These are phyloP conservation scores for Vesta saturnalis DNA, from an alignment of 2,888 invertebrate genomes.

Conservation along the genomic window DNA sequence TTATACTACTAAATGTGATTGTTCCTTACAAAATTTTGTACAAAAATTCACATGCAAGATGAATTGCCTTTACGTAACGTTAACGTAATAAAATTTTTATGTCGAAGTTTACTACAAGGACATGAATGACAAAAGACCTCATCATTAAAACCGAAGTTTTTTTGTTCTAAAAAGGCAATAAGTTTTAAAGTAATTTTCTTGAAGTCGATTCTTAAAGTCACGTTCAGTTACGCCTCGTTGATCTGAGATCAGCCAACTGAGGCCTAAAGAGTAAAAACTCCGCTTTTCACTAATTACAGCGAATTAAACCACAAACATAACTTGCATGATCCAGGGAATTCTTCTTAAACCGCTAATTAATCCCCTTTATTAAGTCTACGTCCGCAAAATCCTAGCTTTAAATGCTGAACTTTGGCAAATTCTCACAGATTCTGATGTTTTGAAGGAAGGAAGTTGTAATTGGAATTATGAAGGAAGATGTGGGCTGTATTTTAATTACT, in stretches of 20 bases:
- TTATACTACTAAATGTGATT: background rate
- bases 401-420: slow-evolving; percentile 37
- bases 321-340: slow-evolving; percentile 49
- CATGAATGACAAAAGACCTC: slow-evolving; percentile 21
- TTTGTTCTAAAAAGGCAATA: slow-evolving; percentile 32
- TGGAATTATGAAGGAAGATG: slow-evolving; percentile 34
- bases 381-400: slow-evolving; percentile 37
- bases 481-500: slow-evolving; percentile 36
- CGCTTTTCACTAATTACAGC: slow-evolving; percentile 45
- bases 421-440: slow-evolving; percentile 37
- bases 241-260: slow-evolving; percentile 42
- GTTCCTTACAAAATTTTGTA: background rate
- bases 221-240: slow-evolving; percentile 45
- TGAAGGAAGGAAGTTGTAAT: slow-evolving; percentile 39
- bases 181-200: slow-evolving; percentile 41
- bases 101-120: background rate
- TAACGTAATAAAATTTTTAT: background rate
- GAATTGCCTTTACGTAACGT: background rate
- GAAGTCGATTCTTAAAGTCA: slow-evolving; percentile 39
- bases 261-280: slow-evolving; percentile 44
- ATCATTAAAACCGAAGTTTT: slow-evolving; percentile 34
- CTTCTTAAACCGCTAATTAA: slow-evolving; percentile 51
- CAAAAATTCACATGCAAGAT: background rate
- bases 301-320: slow-evolving; percentile 48
- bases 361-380: slow-evolving; percentile 48